Percentiles rank a stretch among this genome's conserved stretches.
Evolutionary conservation across 2,797 vertebrate species (phyloP).

Genomic region (Tauraco hartlaubi): DNA sequence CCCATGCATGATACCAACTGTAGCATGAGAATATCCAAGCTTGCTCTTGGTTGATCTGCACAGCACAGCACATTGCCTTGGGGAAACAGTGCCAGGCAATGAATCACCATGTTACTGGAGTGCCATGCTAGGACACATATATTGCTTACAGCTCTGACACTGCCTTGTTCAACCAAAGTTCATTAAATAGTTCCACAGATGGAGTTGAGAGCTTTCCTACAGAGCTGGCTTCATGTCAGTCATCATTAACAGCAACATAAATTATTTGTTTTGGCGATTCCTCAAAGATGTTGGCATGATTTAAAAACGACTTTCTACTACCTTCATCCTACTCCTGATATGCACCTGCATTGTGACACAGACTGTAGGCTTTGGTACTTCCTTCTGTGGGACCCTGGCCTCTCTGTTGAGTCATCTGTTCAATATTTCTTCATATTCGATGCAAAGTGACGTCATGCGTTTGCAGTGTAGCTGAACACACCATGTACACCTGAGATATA

Average conservation of each 20-base stretch:
- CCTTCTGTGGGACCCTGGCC: neutral
- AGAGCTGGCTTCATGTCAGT: neutral
- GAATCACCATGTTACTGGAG: neutral
- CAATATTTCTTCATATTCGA: neutral
- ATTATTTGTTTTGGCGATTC: fast-evolving
- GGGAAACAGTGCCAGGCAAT: neutral
- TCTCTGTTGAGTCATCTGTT: neutral
- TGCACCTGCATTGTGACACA: neutral
- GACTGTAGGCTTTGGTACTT: neutral
- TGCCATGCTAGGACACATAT: neutral
- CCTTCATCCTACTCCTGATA: neutral
- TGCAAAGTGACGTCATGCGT: neutral
- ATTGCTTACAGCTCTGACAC: neutral
- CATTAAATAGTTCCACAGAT: neutral
- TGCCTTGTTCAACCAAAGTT: neutral
- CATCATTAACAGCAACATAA: neutral
- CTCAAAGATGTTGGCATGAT: neutral
- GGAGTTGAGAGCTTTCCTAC: neutral
- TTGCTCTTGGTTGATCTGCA: neutral
- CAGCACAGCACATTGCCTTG: fast-evolving
- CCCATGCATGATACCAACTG: neutral
- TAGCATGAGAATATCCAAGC: neutral
- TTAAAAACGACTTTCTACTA: neutral
- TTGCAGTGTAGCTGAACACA: neutral
- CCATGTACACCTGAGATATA: neutral